phyloP scores from a whole-genome alignment of 2,113 vertebrate species.

The Penelope pileata region DNA sequence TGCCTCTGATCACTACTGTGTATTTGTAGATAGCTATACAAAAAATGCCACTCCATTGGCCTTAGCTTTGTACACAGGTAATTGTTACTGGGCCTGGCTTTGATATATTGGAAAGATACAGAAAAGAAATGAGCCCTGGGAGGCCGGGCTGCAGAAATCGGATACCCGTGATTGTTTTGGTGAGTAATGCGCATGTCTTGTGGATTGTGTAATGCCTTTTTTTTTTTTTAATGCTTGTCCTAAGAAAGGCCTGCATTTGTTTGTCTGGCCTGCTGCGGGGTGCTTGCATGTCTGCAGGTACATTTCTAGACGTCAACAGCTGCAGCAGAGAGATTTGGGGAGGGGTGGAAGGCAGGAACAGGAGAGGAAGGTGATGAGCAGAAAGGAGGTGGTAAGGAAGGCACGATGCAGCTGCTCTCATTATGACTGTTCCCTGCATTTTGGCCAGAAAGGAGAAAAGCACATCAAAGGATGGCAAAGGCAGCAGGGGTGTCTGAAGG shows the following conservation, averaged over 20 bases:
- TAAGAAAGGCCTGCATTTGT: not conserved
- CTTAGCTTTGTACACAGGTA: not conserved
- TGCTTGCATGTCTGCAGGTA: not conserved
- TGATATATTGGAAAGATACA: not conserved
- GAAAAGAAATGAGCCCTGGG: not conserved
- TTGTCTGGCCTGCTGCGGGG: not conserved
- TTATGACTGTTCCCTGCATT: not conserved
- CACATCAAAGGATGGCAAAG: not conserved
- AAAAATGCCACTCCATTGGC: not conserved
- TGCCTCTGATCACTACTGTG: not conserved
- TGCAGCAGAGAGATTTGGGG: not conserved
- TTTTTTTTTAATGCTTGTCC: not conserved
- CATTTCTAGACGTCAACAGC: not conserved
- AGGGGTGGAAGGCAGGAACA: not conserved
- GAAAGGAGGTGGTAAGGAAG: not conserved
- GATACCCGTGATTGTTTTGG: not conserved
- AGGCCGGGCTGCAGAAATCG: not conserved
- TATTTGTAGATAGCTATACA: not conserved
- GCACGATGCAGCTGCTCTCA: not conserved
- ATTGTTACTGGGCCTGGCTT: not conserved
- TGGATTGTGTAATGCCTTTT: not conserved
- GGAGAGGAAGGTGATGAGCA: not conserved
- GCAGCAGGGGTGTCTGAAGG: not conserved
- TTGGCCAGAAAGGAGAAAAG: not conserved
- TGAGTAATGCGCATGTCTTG: slow-evolving; percentile 6